Base-by-base conservation (phyloP, 2,113 vertebrate genomes). In the Aptenodytes patagonicus region DNA sequence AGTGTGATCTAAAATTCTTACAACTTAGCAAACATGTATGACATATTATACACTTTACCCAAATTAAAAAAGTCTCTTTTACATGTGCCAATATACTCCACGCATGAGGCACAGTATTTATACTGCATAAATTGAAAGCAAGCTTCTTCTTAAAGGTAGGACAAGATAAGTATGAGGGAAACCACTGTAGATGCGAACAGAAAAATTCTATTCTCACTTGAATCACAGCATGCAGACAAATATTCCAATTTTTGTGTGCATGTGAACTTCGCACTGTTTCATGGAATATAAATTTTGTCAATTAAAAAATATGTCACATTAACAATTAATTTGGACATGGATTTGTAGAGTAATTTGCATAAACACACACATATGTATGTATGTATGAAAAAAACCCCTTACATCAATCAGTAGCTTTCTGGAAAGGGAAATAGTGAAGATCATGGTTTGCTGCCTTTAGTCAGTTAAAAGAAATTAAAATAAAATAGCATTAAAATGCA, bases 381-480 rank as follows among this genome's bases (percentile, higher is more conserved):
- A n/a, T n/a, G 13, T 62, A 54, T 17, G 12, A 38, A 32, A 20
- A 55, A 82, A 61, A 28, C 25, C 17, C 17, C 17, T 25, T 31
- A 13, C 36, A 83, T 79, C 13, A 84, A 31, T 19, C 47, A 81
- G 19, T 46, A 40, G 15, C 13, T 84, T 80, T 25, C 10, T 52
- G 54, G 26, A 71, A 47, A 72, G 24, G 42, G n/a, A 69, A 94
- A 73, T 3, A 83, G 4, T 2, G 11, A 58, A 26, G 28, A 60
- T 40, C 19, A 76, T 52, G 51, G 42, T 72, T 80, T 93, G 21
- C 66, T 93, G 38, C 38, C 57, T 94, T 73, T 44, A 89, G 66
- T 60, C 21, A 8, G n/a, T 68, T 69, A 85, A 93, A 96, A 93
- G 24, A 95, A 94, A 94, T 54, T 64, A 87, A 86, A 90, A 95